phyloP scores from a whole-genome alignment of 53 echinoderm and acorn worm species.

The Luidia sarsii region DNA sequence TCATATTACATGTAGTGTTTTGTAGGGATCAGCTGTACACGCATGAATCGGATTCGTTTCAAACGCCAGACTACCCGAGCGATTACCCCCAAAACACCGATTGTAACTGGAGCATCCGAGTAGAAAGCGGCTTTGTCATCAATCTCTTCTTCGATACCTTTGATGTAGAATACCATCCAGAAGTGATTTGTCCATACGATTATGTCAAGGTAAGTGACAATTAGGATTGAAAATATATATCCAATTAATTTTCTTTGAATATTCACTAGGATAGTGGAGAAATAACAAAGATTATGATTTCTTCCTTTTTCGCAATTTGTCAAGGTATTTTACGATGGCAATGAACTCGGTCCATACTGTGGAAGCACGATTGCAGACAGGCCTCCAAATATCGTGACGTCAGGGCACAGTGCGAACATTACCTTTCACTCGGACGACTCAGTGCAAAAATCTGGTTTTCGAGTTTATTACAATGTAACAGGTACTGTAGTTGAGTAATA shows the following conservation, averaged over 20 bases:
- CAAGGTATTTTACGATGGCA: slow-evolving; percentile 30
- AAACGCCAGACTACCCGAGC: slow-evolving; percentile 55
- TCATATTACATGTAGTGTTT: no score
- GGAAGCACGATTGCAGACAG: slow-evolving; percentile 12
- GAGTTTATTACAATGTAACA: slow-evolving; percentile 46
- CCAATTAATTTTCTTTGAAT: no score
- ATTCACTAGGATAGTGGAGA: no score
- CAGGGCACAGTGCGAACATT: slow-evolving; percentile 25
- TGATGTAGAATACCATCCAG: slow-evolving; percentile 56
- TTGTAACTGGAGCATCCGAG: slow-evolving; percentile 61
- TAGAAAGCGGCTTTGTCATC: slow-evolving; percentile 61
- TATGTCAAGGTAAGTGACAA: slow-evolving; percentile 49
- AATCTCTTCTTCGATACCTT: slow-evolving; percentile 54
- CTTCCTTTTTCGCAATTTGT: no score
- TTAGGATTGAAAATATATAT: no score
- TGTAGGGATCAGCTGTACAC: slow-evolving; percentile 40
- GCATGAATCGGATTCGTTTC: slow-evolving; percentile 20
- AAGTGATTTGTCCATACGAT: slow-evolving; percentile 61
- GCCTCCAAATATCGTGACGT: slow-evolving; percentile 28
- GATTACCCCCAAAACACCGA: slow-evolving; percentile 44
- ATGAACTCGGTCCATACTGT: slow-evolving; percentile 38
- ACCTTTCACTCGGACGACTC: slow-evolving; percentile 54
- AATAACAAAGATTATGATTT: no score
- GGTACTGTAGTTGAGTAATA: no score
- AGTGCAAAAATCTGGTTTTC: slow-evolving; percentile 27